Evolutionary conservation across 2,113 vertebrate genomes (phyloP), one percentile per base, ranked within the genome.

Genomic region (Corythoichthys intestinalis): DNA sequence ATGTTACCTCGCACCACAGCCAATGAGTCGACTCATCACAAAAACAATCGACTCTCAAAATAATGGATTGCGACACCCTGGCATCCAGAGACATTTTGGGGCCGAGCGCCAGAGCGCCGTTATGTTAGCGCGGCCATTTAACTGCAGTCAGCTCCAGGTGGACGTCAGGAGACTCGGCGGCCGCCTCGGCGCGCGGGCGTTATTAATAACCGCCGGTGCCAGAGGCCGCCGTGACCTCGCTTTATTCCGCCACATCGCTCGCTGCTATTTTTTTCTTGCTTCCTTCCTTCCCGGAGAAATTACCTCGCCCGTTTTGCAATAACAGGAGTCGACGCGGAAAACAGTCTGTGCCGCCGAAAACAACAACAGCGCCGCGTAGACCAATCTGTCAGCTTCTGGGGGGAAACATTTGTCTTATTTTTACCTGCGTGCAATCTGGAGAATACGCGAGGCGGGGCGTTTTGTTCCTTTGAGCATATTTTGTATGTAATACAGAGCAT

Each of bases 181-280:
- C 64, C 20, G 20, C 20, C 20, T 28, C 72, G 65, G 50, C 46
- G 6, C 3, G 61, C 77, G 66, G 67, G 49, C 82, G 81, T 84
- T 89, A 86, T 87, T 89, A 88, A 87, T 88, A 90, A 88, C 81
- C 68, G 71, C 84, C 73, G 79, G 50, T 37, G 84, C 84, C 85
- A 79, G 10, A 67, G 84, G 80, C 75, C 70, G 72, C 73, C 78
- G 74, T 83, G 86, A 86, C 86, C 81, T 79, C 63, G 39, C 79
- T 80, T 72, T 68, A 67, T 80, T 78, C 72, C 70, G 14, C 69
- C 39, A 61, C 78, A 17, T 72, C 46, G 74, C 46, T 47, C 50
- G 20, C n/a, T 28, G 53, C 53, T 75, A 75, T 67, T 80, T 61
- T 37, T 37, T 37, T n/a, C n/a, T 62, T 41, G n/a, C 41, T 61